Conservation (phyloP, 2,113 vertebrate genomes). For the Muscicapa adusta region DNA sequence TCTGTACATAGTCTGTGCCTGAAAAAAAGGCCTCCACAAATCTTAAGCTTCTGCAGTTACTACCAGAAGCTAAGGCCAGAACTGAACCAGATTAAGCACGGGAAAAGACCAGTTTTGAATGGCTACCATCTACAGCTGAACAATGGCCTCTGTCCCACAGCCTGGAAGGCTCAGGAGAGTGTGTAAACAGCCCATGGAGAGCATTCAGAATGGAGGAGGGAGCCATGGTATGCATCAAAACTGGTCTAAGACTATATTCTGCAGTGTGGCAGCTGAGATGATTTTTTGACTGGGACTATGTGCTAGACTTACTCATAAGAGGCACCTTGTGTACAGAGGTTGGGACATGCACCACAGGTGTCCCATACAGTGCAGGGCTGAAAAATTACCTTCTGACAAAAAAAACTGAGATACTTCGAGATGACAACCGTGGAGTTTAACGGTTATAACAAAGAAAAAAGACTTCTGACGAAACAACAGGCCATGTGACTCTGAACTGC, state of each 20-base stretch:
- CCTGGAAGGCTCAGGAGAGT: background rate
- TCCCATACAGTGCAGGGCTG: background rate
- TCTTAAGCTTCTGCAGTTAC: background rate
- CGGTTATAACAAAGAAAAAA: background rate
- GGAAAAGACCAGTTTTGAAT: background rate
- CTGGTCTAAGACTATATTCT: background rate
- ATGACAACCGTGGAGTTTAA: background rate
- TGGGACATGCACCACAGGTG: background rate
- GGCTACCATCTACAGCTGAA: background rate
- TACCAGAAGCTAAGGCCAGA: background rate
- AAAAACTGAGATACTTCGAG: background rate
- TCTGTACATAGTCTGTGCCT: background rate
- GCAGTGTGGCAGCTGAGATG: background rate
- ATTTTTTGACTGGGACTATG: background rate
- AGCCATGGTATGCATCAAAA: rapidly evolving
- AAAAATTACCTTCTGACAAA: background rate
- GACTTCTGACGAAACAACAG: background rate
- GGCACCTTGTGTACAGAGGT: background rate
- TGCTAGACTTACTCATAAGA: background rate
- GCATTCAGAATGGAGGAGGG: background rate
- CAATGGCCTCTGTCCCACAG: background rate
- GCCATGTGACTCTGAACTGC: background rate
- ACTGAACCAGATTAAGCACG: rapidly evolving
- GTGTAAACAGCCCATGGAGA: background rate
- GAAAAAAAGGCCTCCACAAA: background rate